phyloP scores from a whole-genome alignment of 2,797 vertebrate genomes.

The Myotis pilosus region DNA sequence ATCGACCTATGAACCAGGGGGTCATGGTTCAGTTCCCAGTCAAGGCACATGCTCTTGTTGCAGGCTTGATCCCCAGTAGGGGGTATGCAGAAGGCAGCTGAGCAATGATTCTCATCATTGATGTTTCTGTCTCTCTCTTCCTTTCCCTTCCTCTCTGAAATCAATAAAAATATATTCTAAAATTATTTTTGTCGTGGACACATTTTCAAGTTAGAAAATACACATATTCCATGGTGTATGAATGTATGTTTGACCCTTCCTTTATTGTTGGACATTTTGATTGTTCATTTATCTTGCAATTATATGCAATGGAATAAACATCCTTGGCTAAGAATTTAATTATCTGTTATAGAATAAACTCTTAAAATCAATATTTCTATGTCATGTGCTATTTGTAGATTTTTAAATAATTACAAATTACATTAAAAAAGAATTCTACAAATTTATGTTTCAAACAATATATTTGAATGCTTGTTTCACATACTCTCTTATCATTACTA shows the following conservation, averaged over 20 bases:
- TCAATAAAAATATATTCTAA: no score
- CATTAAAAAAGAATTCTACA: not conserved
- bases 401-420: conserved; percentile 20
- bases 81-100: no score
- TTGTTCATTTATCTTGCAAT: not conserved
- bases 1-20: no score
- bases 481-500: not conserved
- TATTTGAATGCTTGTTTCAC: not conserved
- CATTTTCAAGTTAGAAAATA: conserved; percentile 40
- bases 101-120: no score
- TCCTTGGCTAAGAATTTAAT: not conserved
- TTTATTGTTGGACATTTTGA: not conserved
- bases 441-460: not conserved
- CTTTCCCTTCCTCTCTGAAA: no score
- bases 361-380: not conserved
- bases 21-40: no score
- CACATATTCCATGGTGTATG: not conserved
- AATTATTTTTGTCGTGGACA: not conserved
- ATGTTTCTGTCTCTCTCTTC: no score
- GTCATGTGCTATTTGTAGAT: not conserved
- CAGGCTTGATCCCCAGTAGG: no score
- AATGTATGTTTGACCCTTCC: not conserved
- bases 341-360: not conserved
- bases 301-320: not conserved
- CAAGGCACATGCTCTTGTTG: no score